Conservation (phyloP, 2,888 invertebrate species). For the Pasiphila rectangulata region DNA sequence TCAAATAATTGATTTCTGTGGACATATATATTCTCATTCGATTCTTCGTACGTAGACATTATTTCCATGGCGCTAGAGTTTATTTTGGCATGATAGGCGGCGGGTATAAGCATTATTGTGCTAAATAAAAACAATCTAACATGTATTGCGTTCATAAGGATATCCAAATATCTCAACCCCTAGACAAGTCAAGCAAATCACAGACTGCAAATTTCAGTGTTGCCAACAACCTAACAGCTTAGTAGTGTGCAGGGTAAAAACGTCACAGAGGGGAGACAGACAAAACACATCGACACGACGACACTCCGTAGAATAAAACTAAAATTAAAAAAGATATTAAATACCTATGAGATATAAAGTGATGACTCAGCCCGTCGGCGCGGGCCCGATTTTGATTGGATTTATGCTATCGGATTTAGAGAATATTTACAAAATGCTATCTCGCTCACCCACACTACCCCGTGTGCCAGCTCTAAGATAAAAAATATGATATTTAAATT, state of each 20-base stretch:
- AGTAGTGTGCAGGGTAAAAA: slow-evolving; percentile 38
- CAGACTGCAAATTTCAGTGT: slow-evolving; percentile 37
- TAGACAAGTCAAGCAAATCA: slow-evolving; percentile 52
- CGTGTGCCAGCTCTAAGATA: slow-evolving; percentile 48
- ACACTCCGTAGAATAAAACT: slow-evolving; percentile 68
- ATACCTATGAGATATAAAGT: slow-evolving; percentile 78
- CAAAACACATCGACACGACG: slow-evolving; percentile 69
- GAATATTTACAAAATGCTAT: slow-evolving; percentile 77
- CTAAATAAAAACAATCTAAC: slow-evolving; percentile 50
- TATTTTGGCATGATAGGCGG: slow-evolving; percentile 1
- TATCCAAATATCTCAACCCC: slow-evolving; percentile 55
- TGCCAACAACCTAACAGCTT: slow-evolving; percentile 43
- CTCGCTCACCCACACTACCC: slow-evolving; percentile 63
- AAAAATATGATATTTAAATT: slow-evolving; percentile 28
- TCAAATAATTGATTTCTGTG: no score
- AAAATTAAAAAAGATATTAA: slow-evolving; percentile 72
- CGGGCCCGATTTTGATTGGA: slow-evolving; percentile 62
- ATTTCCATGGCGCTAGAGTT: neutral
- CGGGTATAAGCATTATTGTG: slow-evolving; percentile 53
- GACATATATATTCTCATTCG: no score
- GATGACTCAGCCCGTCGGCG: slow-evolving; percentile 68
- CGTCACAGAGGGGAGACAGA: slow-evolving; percentile 56
- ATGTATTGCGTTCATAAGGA: slow-evolving; percentile 60
- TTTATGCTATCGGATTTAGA: slow-evolving; percentile 73
- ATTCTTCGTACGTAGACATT: no score